Evolutionary conservation across 1,140 invertebrate species (phyloP), one percentile per base, ranked within the genome.

Genomic region (Neodiprion lecontei): DNA sequence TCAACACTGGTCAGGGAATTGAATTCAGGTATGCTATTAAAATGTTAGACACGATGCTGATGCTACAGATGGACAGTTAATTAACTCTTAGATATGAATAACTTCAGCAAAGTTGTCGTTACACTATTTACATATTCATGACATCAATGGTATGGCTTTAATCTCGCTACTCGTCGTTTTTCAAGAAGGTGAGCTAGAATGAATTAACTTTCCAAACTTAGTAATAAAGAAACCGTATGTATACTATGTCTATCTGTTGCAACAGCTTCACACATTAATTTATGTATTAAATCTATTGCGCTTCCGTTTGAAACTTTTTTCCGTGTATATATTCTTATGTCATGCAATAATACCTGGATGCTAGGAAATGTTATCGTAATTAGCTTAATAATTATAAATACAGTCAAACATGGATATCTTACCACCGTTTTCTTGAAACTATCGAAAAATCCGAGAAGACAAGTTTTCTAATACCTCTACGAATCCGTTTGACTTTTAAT

Each of bases 1-100:
- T 98, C 96, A 70, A 97, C 96, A 61, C 92, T 99, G 78, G 97
- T 98, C 72, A 92, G 96, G 88, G 97, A 98, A 91, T 91, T 98
- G 47, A 98, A 98, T 89, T 96, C 96, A 91, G 96, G 94, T 95
- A 90, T 83, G 85, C 66, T 69, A 74, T 67, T 67, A 11, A 40
- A 17, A 61, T 17, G 53, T 61, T 1, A 17, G n/a, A 61, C 53
- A 61, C 4, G n/a, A 61, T 17, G 53, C 53, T 61, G 53, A 61
- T 61, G 53, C 53, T 61, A 61, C 53, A 61, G 53, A 61, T 61
- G 53, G 53, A 61, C 53, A 61, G 0, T 21, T 21, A 21, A 21
- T 17, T 17, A 61, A 61, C 11, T 61, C 11, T 61, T 61, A 17
- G n/a, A 17, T 61, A 12, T 4, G 53, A 9, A 17, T 61, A 12